Conservation (phyloP, 2,113 vertebrate species). For the Lamprotornis superbus region DNA sequence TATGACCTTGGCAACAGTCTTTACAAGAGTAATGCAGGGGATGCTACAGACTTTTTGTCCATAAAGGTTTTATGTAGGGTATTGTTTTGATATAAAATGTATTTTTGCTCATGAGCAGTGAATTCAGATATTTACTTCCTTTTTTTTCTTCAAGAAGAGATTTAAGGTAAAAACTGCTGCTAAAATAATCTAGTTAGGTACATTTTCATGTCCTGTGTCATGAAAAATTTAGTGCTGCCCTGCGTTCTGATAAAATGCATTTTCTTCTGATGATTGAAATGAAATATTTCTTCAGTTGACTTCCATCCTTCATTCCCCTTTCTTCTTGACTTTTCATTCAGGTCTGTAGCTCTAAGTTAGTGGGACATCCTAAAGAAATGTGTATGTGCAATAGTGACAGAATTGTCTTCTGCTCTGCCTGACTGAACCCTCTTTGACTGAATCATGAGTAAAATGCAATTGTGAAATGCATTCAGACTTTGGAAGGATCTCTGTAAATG, state of each 20-base stretch:
- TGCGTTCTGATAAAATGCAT: background rate
- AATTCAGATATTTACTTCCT: background rate
- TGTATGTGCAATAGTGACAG: background rate
- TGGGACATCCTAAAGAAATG: background rate
- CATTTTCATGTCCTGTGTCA: background rate
- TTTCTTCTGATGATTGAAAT: conserved; percentile 35
- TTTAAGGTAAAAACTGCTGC: background rate
- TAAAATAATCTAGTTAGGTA: background rate
- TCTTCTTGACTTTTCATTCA: conserved; percentile 10
- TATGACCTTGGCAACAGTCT: background rate
- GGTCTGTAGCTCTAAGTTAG: background rate
- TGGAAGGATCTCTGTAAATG: background rate
- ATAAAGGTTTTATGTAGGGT: background rate
- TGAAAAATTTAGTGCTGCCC: background rate
- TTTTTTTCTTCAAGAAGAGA: background rate
- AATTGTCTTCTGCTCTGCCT: background rate
- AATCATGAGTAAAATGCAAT: background rate
- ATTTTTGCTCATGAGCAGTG: fast-evolving
- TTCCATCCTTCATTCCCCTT: background rate
- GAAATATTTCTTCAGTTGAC: conserved; percentile 28
- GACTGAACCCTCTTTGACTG: background rate
- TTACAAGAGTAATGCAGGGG: fast-evolving
- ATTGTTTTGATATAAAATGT: background rate
- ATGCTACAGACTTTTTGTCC: background rate
- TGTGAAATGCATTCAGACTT: background rate